Percentiles rank a stretch among this genome's conserved stretches.
Evolutionary conservation across 1,140 invertebrate genomes (phyloP).

Genomic region (Globodera rostochiensis): DNA sequence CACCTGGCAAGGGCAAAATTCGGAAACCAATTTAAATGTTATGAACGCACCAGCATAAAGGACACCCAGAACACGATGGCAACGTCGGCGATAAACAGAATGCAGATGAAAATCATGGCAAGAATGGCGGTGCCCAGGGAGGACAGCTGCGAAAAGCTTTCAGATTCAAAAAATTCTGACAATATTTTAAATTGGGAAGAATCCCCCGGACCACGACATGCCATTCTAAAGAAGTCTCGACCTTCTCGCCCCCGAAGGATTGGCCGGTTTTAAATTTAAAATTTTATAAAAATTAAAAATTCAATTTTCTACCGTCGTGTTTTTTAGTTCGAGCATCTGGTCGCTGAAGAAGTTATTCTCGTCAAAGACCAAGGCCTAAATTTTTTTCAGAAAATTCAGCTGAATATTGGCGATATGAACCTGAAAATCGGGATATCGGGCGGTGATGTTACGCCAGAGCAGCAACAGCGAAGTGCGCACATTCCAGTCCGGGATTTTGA

Average conservation of each 20-base stretch:
- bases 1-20: constrained; percentile 31
- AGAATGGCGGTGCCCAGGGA: constrained; percentile 65
- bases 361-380: constrained; percentile 58
- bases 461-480: constrained; percentile 58
- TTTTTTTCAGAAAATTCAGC: constrained; percentile 5
- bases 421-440: constrained; percentile 58
- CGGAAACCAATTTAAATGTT: constrained; percentile 34
- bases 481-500: constrained; percentile 65
- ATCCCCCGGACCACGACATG: too few relatives aligned
- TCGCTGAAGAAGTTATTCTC: constrained; percentile 66
- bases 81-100: constrained; percentile 61
- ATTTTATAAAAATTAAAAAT: neutral
- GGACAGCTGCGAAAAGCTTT: constrained; percentile 21
- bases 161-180: neutral
- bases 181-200: too few relatives aligned
- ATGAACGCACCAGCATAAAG: constrained; percentile 50
- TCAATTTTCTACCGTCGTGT: constrained; percentile 36
- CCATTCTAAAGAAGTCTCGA: too few relatives aligned
- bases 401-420: constrained; percentile 55
- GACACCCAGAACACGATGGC: constrained; percentile 65
- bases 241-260: too few relatives aligned
- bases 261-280: neutral
- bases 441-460: constrained; percentile 63
- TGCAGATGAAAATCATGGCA: constrained; percentile 59
- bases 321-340: constrained; percentile 55